Evolutionary conservation across 2,888 invertebrate species (phyloP), one percentile per base, ranked within the genome.

Genomic region (Lithophane ornitopus): DNA sequence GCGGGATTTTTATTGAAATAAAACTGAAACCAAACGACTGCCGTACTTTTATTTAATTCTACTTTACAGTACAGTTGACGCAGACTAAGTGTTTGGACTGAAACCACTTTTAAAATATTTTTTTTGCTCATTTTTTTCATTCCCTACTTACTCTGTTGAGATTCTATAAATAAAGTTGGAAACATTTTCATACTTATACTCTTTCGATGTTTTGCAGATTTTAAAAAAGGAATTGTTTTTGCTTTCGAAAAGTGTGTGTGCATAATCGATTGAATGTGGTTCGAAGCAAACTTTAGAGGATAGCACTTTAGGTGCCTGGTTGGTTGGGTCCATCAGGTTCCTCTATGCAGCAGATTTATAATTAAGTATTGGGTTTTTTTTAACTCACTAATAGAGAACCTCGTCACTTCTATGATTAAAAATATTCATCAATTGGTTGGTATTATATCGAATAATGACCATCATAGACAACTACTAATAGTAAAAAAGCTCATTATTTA

Each of bases 41-140:
- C 14, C 19, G 52, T 49, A 59, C 8, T 63, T 76, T 80, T 65
- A 70, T 74, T 71, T 69, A 59, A 71, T 61, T 76, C 70, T 19
- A 0, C 22, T 22, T 66, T 49, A 70, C 52, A 19, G 22, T 66
- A 49, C 65, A 22, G 26, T 44, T 69, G n/a, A 56, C 70, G 46
- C 44, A n/a, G 26, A 56, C 59, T 9, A 62, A 72, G 70, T 49
- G 72, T 78, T 78, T 72, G 52, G 9, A 78, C 39, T 69, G 34
- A 54, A 83, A 74, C 34, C 44, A 54, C 28, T 59, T 70, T 67
- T 58, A 22, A 61, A 56, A 78, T 58, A 22, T 34, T 69, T 49
- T 49, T 22, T 56, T 52, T 26, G 16, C 56, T 44, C 3, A 8
- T 22, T 46, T 44, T 68, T 61, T 34, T 34, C 34, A 6, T 34